These are phyloP conservation scores for Volucella zonaria DNA, from an alignment of 2,888 invertebrate species.

Conservation along the genomic window DNA sequence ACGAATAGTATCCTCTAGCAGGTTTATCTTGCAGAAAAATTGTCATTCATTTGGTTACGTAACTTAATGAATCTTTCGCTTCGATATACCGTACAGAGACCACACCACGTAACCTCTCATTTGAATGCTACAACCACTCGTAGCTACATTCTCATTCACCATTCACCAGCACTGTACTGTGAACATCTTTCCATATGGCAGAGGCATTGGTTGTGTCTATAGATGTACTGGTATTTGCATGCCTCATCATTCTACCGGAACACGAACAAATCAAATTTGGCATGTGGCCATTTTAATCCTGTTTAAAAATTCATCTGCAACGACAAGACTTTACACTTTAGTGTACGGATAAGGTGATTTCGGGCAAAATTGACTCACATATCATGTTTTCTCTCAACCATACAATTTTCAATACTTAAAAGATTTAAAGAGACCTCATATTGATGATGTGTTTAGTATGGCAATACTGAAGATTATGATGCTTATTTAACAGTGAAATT, in stretches of 20 bases:
- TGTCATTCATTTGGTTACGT: constrained; percentile 56
- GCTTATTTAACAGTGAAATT: no score
- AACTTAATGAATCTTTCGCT: constrained; percentile 64
- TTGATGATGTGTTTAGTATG: no score
- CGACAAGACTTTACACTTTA: constrained; percentile 64
- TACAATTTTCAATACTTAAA: not conserved
- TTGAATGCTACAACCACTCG: constrained; percentile 37
- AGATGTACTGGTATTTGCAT: no score
- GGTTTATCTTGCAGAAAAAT: constrained; percentile 48
- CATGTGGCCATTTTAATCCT: constrained; percentile 70
- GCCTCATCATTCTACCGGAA: constrained; percentile 1
- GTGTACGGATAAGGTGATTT: constrained; percentile 46
- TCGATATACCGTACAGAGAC: constrained; percentile 37
- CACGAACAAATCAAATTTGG: constrained; percentile 68
- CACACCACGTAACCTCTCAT: constrained; percentile 52
- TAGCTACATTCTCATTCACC: not conserved
- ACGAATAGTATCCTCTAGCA: constrained; percentile 16
- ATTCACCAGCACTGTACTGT: not conserved
- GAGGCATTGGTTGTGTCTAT: constrained; percentile 13
- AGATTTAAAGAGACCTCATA: no score
- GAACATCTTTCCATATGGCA: not conserved
- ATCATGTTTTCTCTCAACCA: not conserved
- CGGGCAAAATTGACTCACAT: constrained; percentile 17
- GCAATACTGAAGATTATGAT: no score
- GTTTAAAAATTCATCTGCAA: constrained; percentile 55